Conservation (phyloP, 1,140 invertebrate genomes). For the Atta colombica region DNA sequence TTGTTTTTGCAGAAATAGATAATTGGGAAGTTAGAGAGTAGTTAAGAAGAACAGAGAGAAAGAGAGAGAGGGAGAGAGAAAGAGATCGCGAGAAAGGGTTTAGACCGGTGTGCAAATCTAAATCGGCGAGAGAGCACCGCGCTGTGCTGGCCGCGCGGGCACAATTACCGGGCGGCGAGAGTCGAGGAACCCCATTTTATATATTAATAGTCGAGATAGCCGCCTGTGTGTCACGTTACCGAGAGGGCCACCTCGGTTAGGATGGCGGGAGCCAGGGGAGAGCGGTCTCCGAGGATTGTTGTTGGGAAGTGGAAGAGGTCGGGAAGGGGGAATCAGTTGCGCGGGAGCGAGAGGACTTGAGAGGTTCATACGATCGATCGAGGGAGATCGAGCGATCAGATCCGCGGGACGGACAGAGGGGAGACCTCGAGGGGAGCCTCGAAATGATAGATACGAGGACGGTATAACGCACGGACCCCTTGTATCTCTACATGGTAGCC, state of each 20-base stretch:
- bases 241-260: slow-evolving; percentile 68
- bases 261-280: slow-evolving; percentile 38
- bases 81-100: slow-evolving; percentile 65
- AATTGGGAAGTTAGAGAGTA: neutral
- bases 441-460: slow-evolving; percentile 86
- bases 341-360: slow-evolving; percentile 74
- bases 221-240: slow-evolving; percentile 71
- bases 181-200: slow-evolving; percentile 86
- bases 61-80: neutral
- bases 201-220: slow-evolving; percentile 86
- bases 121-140: slow-evolving; percentile 65
- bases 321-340: slow-evolving; percentile 69
- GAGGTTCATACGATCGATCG: slow-evolving; percentile 66
- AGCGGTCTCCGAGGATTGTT: slow-evolving; percentile 66
- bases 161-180: slow-evolving; percentile 84
- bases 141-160: slow-evolving; percentile 59
- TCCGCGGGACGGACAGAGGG: slow-evolving; percentile 41
- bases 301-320: slow-evolving; percentile 62
- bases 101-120: slow-evolving; percentile 67
- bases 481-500: slow-evolving; percentile 80
- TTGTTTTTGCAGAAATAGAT: neutral
- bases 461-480: slow-evolving; percentile 82
- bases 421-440: slow-evolving; percentile 82
- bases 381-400: slow-evolving; percentile 72
- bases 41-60: neutral